phyloP scores from a whole-genome alignment of 2,113 vertebrate genomes.

The Phylloscopus whistleri region DNA sequence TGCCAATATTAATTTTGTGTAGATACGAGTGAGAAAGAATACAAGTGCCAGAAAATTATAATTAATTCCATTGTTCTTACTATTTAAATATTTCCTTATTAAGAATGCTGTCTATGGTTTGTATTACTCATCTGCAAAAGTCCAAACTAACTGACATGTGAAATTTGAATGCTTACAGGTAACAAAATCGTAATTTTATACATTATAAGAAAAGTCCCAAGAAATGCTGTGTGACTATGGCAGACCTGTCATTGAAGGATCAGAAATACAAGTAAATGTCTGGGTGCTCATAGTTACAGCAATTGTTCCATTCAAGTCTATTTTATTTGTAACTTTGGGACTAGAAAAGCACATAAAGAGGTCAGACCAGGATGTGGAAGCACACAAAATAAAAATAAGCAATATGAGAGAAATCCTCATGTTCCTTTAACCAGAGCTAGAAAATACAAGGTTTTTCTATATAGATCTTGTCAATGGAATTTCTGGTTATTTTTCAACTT shows the following conservation, averaged over 20 bases:
- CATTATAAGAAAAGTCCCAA: neutral
- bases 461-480: neutral
- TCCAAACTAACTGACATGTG: neutral
- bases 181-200: neutral
- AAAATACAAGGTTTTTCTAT: neutral
- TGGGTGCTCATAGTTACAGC: neutral
- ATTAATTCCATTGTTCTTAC: neutral
- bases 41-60: neutral
- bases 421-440: neutral
- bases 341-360: neutral
- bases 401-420: neutral
- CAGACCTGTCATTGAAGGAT: neutral
- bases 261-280: neutral
- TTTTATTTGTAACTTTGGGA: neutral
- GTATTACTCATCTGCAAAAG: neutral
- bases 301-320: neutral
- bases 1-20: neutral
- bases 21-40: neutral
- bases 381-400: neutral
- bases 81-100: neutral
- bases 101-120: neutral
- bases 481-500: neutral
- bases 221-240: neutral
- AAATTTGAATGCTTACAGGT: neutral
- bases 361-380: neutral